A percentile compares a stretch with the other conserved stretches of the same genome.
These are phyloP conservation scores for Calyptomena viridis DNA, from an alignment of 2,113 vertebrate species.

Conservation along the genomic window DNA sequence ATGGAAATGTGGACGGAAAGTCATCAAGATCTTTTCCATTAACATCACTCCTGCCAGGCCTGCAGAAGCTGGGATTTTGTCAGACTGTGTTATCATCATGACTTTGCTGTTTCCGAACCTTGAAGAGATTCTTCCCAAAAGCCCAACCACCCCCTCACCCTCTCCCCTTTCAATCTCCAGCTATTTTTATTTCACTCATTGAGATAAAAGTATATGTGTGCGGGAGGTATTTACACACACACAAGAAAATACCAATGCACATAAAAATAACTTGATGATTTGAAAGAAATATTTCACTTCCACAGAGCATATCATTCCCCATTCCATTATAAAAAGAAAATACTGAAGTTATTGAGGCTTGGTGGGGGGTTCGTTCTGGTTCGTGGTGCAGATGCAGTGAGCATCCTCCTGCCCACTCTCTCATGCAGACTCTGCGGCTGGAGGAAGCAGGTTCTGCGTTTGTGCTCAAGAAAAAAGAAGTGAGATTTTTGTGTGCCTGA, in stretches of 20 bases:
- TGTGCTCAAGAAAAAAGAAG: neutral
- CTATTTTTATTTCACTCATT: constrained; percentile 21
- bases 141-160: neutral
- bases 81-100: constrained; percentile 37
- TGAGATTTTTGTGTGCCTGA: neutral
- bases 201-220: neutral
- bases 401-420: neutral
- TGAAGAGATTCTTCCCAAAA: constrained; percentile 35
- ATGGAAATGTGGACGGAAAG: constrained; percentile 42
- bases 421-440: neutral
- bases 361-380: neutral
- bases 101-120: constrained; percentile 34
- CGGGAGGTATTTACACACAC: constrained; percentile 21
- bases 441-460: neutral
- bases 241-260: neutral
- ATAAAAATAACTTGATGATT: constrained; percentile 33
- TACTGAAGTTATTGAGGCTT: neutral
- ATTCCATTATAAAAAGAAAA: neutral
- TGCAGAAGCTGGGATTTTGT: constrained; percentile 38
- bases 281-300: neutral
- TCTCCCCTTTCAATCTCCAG: neutral
- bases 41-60: constrained; percentile 43
- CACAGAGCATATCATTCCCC: neutral
- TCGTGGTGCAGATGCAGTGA: neutral
- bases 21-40: constrained; percentile 29